Evolutionary conservation across 2,797 vertebrate genomes (phyloP), one percentile per base, ranked within the genome.

Genomic region (Acropternis orthonyx): DNA sequence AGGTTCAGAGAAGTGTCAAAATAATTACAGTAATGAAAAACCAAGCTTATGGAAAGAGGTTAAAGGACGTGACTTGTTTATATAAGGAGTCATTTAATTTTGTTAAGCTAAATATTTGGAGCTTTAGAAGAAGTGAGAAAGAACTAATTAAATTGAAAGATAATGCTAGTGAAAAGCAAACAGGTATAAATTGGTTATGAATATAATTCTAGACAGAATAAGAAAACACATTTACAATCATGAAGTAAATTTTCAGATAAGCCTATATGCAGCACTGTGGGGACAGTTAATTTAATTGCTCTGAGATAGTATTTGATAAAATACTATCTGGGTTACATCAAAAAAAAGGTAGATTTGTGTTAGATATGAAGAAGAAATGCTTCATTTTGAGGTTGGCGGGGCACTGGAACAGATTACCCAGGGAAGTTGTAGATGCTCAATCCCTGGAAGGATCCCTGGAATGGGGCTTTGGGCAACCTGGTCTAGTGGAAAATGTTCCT

Each of bases 21-120:
- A 91, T 94, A 76, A 91, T 95, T 92, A 72, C 37, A 48, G 30
- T 85, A 92, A 91, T 91, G 78, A 63, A 91, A 95, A 89, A 36
- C 4, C 24, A 66, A 85, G 22, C 5, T 69, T 69, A 88, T 62
- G 72, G 58, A 85, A 82, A 88, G 71, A 59, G 49, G 68, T 88
- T 88, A 94, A 91, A 92, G 36, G 48, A 46, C 61, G 90, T 82
- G 55, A 91, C 55, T 95, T 80, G 63, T 91, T 92, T 95, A 36
- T 79, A 55, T 52, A 44, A 85, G 32, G 8, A 92, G 63, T 59
- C 30, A 88, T 88, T 95, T 75, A 82, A 91, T 91, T 89, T 78
- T 79, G 18, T 69, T 72, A 69, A 93, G 48, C 56, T 88, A 84
- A 96, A 78, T 6, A 80, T 89, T 79, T 76, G 15, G 52, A 39